Conservation (phyloP, 2,113 vertebrate genomes). For the Haemorhous mexicanus region DNA sequence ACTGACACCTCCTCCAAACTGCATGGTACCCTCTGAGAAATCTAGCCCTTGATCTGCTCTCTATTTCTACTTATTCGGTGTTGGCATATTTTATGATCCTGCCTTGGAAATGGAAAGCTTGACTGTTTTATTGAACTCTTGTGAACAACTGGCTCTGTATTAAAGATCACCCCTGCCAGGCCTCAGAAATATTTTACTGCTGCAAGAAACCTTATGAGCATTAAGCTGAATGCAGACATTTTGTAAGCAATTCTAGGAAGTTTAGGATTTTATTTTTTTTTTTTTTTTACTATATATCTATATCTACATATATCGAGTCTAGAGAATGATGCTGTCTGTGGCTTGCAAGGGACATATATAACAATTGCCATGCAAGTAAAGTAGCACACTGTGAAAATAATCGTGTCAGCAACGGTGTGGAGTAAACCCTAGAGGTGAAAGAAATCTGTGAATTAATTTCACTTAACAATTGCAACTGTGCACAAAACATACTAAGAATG, state of each 20-base stretch:
- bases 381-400: neutral
- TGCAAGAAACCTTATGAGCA: neutral
- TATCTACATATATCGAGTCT: neutral
- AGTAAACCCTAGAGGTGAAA: neutral
- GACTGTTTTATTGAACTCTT: slow-evolving; percentile 17
- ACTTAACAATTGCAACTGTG: neutral
- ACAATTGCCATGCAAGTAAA: neutral
- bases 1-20: neutral
- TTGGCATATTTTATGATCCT: neutral
- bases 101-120: neutral
- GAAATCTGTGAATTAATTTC: neutral
- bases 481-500: neutral
- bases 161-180: neutral
- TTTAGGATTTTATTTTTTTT: neutral
- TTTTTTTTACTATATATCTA: neutral
- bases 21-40: neutral
- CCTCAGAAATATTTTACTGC: neutral
- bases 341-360: neutral
- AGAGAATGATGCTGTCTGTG: neutral
- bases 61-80: neutral
- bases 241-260: neutral
- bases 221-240: neutral
- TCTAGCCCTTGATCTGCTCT: neutral
- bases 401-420: neutral
- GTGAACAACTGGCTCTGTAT: neutral